Evolutionary conservation across 2,888 invertebrate genomes (phyloP).

Genomic region (Aphelenchoides bicaudatus): DNA sequence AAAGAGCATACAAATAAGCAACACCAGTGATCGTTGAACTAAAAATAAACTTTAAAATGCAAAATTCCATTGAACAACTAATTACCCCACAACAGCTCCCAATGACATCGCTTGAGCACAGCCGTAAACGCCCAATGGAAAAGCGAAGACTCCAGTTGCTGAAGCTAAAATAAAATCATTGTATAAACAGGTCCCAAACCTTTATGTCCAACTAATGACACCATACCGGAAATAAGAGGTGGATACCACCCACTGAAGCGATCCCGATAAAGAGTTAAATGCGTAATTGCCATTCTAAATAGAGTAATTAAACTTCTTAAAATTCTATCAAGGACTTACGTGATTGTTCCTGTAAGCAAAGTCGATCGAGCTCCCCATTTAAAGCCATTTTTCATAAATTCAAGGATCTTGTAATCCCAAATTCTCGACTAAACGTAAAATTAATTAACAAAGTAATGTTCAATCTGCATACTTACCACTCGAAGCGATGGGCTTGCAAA

Average conservation of each 20-base stretch:
- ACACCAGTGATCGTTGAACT: not conserved
- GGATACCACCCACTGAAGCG: constrained; percentile 44
- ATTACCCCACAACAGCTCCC: constrained; percentile 40
- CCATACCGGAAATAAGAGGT: constrained; percentile 50
- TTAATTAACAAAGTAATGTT: not conserved
- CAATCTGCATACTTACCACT: constrained; percentile 23
- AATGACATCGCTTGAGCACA: constrained; percentile 43
- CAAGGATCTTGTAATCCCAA: constrained; percentile 18
- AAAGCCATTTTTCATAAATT: constrained; percentile 24
- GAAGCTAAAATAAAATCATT: constrained; percentile 36
- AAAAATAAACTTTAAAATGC: not conserved
- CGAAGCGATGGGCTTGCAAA: constrained; percentile 23
- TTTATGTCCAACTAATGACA: constrained; percentile 31
- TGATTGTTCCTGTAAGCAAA: constrained; percentile 41
- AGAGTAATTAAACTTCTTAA: not conserved
- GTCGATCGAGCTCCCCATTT: constrained; percentile 37
- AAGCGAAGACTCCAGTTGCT: constrained; percentile 45
- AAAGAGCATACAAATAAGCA: not conserved
- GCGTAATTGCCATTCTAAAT: constrained; percentile 40
- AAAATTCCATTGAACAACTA: not conserved
- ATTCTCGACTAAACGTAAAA: constrained; percentile 19
- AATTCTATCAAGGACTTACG: constrained; percentile 31
- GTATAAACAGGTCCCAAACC: constrained; percentile 19
- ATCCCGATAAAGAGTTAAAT: constrained; percentile 39
- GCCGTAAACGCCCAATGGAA: constrained; percentile 44